These are phyloP conservation scores for Gymnocheta viridis DNA, from an alignment of 2,888 invertebrate genomes.

Conservation along the genomic window DNA sequence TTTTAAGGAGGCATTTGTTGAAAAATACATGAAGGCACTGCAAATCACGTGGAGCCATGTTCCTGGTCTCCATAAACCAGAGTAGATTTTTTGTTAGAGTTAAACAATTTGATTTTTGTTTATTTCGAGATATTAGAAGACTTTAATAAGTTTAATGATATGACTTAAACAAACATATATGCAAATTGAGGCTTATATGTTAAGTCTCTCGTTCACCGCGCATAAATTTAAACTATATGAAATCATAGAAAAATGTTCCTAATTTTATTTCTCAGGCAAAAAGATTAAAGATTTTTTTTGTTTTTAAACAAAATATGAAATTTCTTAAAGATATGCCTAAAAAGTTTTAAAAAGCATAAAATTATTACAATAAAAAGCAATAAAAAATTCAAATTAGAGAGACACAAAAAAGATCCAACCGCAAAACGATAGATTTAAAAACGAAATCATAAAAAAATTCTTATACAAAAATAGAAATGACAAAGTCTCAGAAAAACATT, in stretches of 20 bases:
- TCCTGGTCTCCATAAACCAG: too few relatives aligned
- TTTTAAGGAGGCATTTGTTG: too few relatives aligned
- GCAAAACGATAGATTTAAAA: not conserved
- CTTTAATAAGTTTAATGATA: too few relatives aligned
- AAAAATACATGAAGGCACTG: too few relatives aligned
- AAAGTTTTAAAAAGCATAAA: not conserved
- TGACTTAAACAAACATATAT: too few relatives aligned
- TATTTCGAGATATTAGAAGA: too few relatives aligned
- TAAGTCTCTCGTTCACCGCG: not conserved
- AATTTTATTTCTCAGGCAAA: not conserved
- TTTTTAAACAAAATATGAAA: not conserved
- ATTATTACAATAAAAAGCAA: conserved; percentile 13
- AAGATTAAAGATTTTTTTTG: not conserved
- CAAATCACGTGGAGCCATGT: too few relatives aligned
- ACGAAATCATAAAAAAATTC: not conserved
- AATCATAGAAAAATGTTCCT: not conserved
- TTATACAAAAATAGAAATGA: conserved; percentile 59
- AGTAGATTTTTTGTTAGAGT: too few relatives aligned
- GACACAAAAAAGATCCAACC: not conserved
- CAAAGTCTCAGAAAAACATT: not conserved
- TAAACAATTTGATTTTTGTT: too few relatives aligned
- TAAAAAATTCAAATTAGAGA: conserved; percentile 53
- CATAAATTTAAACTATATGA: conserved; percentile 16
- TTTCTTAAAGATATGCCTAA: not conserved
- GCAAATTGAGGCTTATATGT: not conserved